These are phyloP conservation scores for Etheostoma perlongum DNA, from an alignment of 2,797 vertebrate species.

Conservation along the genomic window DNA sequence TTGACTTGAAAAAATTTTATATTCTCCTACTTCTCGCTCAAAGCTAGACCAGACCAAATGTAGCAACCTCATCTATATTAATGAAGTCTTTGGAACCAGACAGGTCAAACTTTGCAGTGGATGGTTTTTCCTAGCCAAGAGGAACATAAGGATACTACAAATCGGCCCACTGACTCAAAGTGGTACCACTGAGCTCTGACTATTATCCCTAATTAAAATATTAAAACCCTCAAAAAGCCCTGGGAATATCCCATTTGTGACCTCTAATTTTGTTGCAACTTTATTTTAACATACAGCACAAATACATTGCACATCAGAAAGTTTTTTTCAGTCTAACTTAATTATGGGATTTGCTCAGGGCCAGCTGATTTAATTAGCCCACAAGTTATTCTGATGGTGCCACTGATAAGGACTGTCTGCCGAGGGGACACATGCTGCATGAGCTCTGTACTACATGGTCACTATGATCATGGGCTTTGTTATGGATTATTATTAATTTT, in stretches of 20 bases:
- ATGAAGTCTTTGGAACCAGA: constrained; percentile 47
- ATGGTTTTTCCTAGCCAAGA: constrained; percentile 40
- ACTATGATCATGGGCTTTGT: neutral
- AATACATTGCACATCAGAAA: constrained; percentile 11
- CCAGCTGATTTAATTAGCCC: constrained; percentile 47
- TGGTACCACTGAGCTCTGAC: constrained; percentile 32
- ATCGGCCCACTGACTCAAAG: constrained; percentile 33
- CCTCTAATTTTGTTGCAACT: constrained; percentile 3
- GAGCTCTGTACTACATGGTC: constrained; percentile 16
- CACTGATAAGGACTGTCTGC: constrained; percentile 60
- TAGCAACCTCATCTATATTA: constrained; percentile 60
- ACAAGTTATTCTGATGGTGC: constrained; percentile 49
- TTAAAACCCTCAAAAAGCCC: constrained; percentile 1
- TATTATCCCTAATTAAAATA: constrained; percentile 30
- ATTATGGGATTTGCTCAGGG: constrained; percentile 45
- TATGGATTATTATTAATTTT: neutral
- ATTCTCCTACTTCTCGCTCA: constrained; percentile 38
- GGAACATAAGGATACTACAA: constrained; percentile 40
- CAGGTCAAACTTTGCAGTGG: constrained; percentile 60
- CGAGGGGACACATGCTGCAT: constrained; percentile 36
- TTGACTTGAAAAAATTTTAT: constrained; percentile 59
- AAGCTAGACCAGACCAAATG: constrained; percentile 49
- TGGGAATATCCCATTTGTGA: neutral
- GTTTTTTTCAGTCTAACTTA: constrained; percentile 28
- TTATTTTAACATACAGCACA: constrained; percentile 12